phyloP scores from a whole-genome alignment of 2,888 invertebrate species.

The Eledone cirrhosa region DNA sequence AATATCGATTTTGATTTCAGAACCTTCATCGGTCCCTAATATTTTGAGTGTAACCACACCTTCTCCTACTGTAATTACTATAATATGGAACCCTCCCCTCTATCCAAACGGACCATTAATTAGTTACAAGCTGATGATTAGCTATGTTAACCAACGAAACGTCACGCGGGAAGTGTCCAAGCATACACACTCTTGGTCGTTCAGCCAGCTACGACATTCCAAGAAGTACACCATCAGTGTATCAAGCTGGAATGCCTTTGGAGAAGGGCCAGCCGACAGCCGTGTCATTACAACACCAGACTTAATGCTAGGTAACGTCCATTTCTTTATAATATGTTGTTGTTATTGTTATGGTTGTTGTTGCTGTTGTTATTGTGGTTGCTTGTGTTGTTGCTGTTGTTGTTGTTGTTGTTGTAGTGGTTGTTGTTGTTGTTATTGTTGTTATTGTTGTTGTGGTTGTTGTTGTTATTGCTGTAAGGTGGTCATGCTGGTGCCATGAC shows the following conservation, averaged over 20 bases:
- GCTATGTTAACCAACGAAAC: constrained; percentile 66
- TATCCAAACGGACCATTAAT: constrained; percentile 88
- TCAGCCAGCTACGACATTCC: constrained; percentile 50
- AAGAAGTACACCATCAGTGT: constrained; percentile 48
- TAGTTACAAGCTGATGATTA: constrained; percentile 82
- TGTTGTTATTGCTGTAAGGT: no score
- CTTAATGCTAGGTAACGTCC: constrained; percentile 32
- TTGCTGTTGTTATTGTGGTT: no score
- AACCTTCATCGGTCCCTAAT: constrained; percentile 79
- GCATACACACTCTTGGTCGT: constrained; percentile 51
- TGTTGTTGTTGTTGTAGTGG: no score
- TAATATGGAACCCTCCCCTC: constrained; percentile 87
- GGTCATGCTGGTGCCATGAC: no score
- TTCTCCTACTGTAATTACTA: constrained; percentile 83
- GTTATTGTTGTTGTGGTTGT: no score
- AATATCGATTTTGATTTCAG: constrained; percentile 69
- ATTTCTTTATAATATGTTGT: no score
- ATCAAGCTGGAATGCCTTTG: constrained; percentile 51
- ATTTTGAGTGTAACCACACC: constrained; percentile 73
- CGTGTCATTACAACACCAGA: constrained; percentile 50
- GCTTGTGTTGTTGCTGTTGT: no score
- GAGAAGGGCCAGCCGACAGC: constrained; percentile 50
- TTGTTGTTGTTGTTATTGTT: no score
- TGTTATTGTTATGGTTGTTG: no score
- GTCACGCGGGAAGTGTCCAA: constrained; percentile 44